Evolutionary conservation across 1,140 invertebrate species (phyloP).

Genomic region (Plodia interpunctella): DNA sequence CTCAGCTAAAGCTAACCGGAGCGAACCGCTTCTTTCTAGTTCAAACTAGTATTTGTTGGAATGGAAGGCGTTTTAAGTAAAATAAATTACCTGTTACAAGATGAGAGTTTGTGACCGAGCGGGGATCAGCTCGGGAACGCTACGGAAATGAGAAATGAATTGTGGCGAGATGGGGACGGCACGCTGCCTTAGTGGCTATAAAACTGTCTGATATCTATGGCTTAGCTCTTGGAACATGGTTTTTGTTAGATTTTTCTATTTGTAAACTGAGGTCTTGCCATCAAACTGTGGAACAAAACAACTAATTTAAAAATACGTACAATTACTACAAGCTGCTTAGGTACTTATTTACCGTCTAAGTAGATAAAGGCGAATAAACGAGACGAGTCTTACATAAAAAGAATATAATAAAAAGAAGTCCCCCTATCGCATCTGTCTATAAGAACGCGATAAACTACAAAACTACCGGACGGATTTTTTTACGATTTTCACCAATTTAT

Average conservation of each 20-base stretch:
- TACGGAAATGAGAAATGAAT: constrained; percentile 49
- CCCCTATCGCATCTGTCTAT: too few relatives aligned
- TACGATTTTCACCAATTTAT: too few relatives aligned
- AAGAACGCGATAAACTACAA: too few relatives aligned
- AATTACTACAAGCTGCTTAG: too few relatives aligned
- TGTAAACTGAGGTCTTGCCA: background rate
- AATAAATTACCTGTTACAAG: constrained; percentile 45
- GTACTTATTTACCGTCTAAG: too few relatives aligned
- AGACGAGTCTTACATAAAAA: too few relatives aligned
- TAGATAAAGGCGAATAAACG: too few relatives aligned
- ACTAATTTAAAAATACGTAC: background rate
- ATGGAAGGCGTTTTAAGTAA: constrained; percentile 34
- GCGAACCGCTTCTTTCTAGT: constrained; percentile 18
- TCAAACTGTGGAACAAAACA: background rate
- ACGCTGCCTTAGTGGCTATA: constrained; percentile 17
- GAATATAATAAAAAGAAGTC: too few relatives aligned
- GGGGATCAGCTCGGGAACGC: constrained; percentile 24
- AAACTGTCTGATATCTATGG: constrained; percentile 16
- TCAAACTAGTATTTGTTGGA: constrained; percentile 31
- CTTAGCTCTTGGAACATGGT: constrained; percentile 3
- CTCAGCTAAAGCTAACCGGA: background rate
- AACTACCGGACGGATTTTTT: too few relatives aligned
- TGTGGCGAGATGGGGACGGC: constrained; percentile 33
- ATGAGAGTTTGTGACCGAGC: constrained; percentile 33
- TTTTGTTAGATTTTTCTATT: background rate